Evolutionary conservation across 2,888 invertebrate genomes (phyloP).

Genomic region (Drosophila prolongata): DNA sequence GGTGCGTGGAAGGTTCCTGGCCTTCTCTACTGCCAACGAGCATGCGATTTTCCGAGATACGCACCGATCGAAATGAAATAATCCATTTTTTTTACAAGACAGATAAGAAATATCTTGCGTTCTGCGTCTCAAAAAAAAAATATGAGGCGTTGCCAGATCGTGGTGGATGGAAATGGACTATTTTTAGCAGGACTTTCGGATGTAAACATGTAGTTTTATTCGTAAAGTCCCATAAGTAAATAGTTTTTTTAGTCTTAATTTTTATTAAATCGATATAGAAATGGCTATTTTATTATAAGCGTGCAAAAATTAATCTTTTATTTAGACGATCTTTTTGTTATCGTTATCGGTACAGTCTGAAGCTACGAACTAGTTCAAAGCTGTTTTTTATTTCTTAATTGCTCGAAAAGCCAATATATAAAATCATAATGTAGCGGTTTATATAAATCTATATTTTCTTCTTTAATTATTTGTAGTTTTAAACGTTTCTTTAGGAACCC

Average conservation of each 20-base stretch:
- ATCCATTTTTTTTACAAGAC: constrained; percentile 64
- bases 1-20: constrained; percentile 17
- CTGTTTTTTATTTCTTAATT: neutral
- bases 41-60: constrained; percentile 56
- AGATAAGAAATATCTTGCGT: constrained; percentile 72
- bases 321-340: neutral
- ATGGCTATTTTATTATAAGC: too few relatives aligned
- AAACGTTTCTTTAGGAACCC: too few relatives aligned
- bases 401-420: too few relatives aligned
- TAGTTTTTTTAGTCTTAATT: too few relatives aligned
- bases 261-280: neutral
- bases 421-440: too few relatives aligned
- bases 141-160: constrained; percentile 61
- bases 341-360: constrained; percentile 16
- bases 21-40: constrained; percentile 29
- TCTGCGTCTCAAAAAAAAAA: constrained; percentile 81
- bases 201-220: constrained; percentile 65
- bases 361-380: neutral
- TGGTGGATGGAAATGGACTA: constrained; percentile 2
- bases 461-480: too few relatives aligned
- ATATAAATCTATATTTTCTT: too few relatives aligned
- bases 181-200: constrained; percentile 18
- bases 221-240: too few relatives aligned
- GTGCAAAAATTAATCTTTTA: neutral
- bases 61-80: constrained; percentile 65